Evolutionary conservation across 1,140 invertebrate species (phyloP), one percentile per base, ranked within the genome.

Genomic region (Calliopsis andreniformis): DNA sequence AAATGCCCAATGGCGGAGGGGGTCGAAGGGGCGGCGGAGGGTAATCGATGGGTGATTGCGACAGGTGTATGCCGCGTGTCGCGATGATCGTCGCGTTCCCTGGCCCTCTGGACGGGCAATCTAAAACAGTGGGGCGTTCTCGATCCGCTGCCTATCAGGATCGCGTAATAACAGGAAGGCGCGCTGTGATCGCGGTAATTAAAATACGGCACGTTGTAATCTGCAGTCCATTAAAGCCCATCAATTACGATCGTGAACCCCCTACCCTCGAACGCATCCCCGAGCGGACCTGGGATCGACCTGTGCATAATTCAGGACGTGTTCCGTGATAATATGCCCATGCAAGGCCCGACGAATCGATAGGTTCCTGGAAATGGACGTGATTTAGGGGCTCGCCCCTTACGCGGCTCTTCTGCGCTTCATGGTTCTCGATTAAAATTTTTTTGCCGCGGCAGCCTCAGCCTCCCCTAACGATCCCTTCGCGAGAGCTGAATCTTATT

Each of bases 181-280:
- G 47, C n/a, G 30, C 55, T 10, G 35, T 45, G 79, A 83, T 87
- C 69, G 70, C 59, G 75, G 78, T 82, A 84, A 87, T 87, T 88
- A 87, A 82, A 87, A 84, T 67, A 66, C 79, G 56, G 63, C 42
- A 78, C 63, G 49, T 47, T 77, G 63, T 82, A 80, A 88, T 86
- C 82, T 87, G 78, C 77, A 68, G 76, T 79, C 85, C 76, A 87
- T 87, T 87, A 86, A 82, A 83, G 79, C 39, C 62, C 76, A 83
- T 87, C 85, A 83, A 87, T 87, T 87, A 86, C 77, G 43, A 18
- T 20, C 20, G 23, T 14, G 8, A 42, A 32, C 55, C 77, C 67
- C 77, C 62, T 61, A 55, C 67, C 28, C 42, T 56, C 53, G 35
- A 66, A 69, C 70, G 61, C 61, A 55, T 68, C 66, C 47, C 42